phyloP scores from a whole-genome alignment of 2,888 invertebrate species.

The Sphinx pinastri region DNA sequence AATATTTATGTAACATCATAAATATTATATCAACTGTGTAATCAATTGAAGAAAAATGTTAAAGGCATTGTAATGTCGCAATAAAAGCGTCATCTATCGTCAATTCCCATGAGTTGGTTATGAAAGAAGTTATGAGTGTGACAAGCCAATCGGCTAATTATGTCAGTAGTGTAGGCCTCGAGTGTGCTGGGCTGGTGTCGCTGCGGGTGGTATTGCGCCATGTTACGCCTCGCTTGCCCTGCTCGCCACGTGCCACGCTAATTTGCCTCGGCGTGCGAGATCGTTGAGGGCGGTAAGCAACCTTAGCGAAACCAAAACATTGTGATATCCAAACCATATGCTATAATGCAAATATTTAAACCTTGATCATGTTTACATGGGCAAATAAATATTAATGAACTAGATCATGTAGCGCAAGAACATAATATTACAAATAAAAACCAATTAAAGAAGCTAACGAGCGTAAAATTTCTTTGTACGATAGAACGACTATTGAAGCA shows the following conservation, averaged over 20 bases:
- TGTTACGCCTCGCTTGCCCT: constrained; percentile 48
- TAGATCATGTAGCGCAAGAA: no score
- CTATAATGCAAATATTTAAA: no score
- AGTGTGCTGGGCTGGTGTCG: constrained; percentile 53
- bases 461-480: constrained; percentile 38
- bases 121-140: constrained; percentile 48
- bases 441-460: constrained; percentile 40
- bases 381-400: no score
- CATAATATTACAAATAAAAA: background rate
- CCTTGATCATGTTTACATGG: no score
- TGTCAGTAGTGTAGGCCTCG: constrained; percentile 48
- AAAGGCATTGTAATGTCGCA: constrained; percentile 6
- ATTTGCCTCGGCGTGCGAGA: constrained; percentile 29
- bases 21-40: constrained; percentile 5
- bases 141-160: constrained; percentile 58
- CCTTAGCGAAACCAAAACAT: background rate
- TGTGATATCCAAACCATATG: background rate
- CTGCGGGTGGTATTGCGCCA: constrained; percentile 51
- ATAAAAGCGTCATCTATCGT: background rate
- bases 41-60: background rate
- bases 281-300: background rate
- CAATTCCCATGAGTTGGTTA: constrained; percentile 35
- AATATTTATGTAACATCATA: constrained; percentile 49
- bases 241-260: constrained; percentile 51
- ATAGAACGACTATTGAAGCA: constrained; percentile 34